phyloP scores from a whole-genome alignment of 2,888 invertebrate genomes.

The Autographa gamma region DNA sequence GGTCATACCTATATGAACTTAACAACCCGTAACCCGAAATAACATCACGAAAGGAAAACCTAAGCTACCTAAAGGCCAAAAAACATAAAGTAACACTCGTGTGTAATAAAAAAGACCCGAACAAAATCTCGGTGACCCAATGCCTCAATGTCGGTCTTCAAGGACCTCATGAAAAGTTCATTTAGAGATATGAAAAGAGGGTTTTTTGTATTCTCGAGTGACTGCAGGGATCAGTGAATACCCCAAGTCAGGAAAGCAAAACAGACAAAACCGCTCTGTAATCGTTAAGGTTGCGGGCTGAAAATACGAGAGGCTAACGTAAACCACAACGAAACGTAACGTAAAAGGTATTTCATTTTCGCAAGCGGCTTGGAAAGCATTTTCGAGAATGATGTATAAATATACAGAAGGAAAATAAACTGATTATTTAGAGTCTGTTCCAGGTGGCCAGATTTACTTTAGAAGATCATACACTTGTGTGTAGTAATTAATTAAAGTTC shows the following conservation, averaged over 20 bases:
- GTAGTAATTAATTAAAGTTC: too few relatives aligned
- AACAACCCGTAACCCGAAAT: conserved; percentile 19
- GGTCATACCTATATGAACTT: conserved; percentile 55
- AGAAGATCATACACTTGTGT: too few relatives aligned
- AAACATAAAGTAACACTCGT: conserved; percentile 43
- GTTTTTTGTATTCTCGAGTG: conserved; percentile 65
- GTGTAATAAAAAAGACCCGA: conserved; percentile 44
- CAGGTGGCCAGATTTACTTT: too few relatives aligned
- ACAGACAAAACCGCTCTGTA: conserved; percentile 64
- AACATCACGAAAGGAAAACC: conserved; percentile 5
- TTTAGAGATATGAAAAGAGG: conserved; percentile 71
- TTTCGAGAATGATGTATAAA: conserved; percentile 48
- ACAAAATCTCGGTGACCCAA: conserved; percentile 70
- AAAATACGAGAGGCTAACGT: conserved; percentile 58
- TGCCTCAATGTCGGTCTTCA: conserved; percentile 65
- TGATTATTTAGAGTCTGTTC: conserved; percentile 22
- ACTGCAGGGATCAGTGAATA: conserved; percentile 61
- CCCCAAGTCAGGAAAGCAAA: conserved; percentile 65
- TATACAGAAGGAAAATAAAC: conserved; percentile 47
- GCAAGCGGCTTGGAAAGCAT: conserved; percentile 53
- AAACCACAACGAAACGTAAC: conserved; percentile 64
- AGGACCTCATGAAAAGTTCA: conserved; percentile 70
- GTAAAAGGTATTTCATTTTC: conserved; percentile 63
- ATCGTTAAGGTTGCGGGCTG: conserved; percentile 62
- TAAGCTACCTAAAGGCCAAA: not conserved